These are phyloP conservation scores for Maylandia zebra DNA, from an alignment of 2,113 vertebrate genomes.

Conservation along the genomic window DNA sequence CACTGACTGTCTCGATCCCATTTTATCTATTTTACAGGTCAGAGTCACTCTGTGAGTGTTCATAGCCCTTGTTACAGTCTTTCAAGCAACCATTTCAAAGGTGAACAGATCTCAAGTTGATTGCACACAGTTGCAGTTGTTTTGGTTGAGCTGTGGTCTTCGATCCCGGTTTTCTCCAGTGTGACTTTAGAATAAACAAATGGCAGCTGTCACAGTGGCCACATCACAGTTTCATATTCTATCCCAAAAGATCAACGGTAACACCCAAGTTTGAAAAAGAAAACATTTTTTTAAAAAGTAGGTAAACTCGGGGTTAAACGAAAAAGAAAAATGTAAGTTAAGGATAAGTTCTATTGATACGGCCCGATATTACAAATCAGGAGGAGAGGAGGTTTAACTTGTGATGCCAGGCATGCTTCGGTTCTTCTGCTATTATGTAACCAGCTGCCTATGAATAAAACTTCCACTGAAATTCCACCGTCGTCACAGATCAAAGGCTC, in stretches of 20 bases:
- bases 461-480: neutral
- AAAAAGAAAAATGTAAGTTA: neutral
- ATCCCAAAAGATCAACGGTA: neutral
- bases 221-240: neutral
- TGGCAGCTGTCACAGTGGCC: neutral
- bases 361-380: neutral
- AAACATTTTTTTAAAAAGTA: neutral
- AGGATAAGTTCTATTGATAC: neutral
- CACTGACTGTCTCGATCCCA: neutral
- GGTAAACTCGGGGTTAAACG: neutral
- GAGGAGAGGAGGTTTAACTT: neutral
- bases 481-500: conserved; percentile 21
- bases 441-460: neutral
- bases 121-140: neutral
- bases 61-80: neutral
- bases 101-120: neutral
- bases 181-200: neutral
- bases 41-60: neutral
- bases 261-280: neutral
- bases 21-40: neutral
- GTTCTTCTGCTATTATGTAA: neutral
- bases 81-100: neutral
- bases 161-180: neutral
- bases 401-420: neutral
- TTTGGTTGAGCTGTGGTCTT: neutral